Evolutionary conservation across 2,113 vertebrate genomes (phyloP).

Genomic region (Oncorhynchus mykiss): DNA sequence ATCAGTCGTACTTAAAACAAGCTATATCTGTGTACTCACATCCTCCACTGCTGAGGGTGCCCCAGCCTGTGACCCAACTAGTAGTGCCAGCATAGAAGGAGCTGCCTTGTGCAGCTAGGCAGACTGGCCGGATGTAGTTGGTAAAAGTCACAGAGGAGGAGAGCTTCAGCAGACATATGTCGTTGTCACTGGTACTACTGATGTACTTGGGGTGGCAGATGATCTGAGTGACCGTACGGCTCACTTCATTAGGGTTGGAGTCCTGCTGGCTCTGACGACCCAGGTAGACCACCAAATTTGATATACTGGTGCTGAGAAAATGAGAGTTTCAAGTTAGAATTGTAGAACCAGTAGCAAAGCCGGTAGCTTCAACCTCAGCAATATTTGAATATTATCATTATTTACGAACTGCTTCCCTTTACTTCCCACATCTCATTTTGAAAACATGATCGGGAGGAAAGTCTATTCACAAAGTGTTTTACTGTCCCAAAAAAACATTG

Average conservation of each 20-base stretch:
- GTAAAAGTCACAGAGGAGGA: conserved; percentile 25
- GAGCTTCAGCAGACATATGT: conserved; percentile 75
- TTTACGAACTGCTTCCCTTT: too few relatives aligned
- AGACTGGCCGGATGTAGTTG: conserved; percentile 64
- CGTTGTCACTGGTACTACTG: conserved; percentile 43
- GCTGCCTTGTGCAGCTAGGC: conserved; percentile 64
- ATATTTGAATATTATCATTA: too few relatives aligned
- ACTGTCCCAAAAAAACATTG: background rate
- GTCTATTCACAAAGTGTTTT: too few relatives aligned
- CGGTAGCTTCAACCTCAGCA: background rate
- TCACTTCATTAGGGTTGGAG: background rate
- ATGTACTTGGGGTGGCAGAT: conserved; percentile 51
- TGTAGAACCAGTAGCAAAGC: background rate
- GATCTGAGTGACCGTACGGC: accelerated
- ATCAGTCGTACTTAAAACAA: background rate
- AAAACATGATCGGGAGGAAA: too few relatives aligned
- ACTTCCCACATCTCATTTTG: too few relatives aligned
- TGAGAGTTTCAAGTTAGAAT: background rate
- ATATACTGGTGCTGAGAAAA: accelerated
- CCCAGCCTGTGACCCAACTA: conserved; percentile 72
- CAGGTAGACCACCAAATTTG: conserved; percentile 10
- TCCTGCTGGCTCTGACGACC: conserved; percentile 19
- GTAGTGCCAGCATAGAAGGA: conserved; percentile 10
- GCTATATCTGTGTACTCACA: conserved; percentile 37
- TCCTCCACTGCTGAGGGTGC: conserved; percentile 43